Evolutionary conservation across 2,888 invertebrate species (phyloP).

Genomic region (Nemotelus pantherinus): DNA sequence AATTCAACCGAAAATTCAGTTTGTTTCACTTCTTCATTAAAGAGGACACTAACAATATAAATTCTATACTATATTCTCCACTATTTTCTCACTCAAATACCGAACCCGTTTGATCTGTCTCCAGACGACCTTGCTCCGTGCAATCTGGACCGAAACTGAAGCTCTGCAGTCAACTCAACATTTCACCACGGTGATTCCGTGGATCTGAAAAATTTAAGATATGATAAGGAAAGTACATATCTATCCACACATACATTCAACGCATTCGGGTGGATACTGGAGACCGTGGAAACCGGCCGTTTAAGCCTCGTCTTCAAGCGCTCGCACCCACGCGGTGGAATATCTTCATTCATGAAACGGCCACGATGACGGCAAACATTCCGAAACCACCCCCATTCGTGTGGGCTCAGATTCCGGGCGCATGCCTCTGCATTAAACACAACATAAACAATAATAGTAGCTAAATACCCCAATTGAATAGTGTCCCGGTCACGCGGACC

Average conservation of each 20-base stretch:
- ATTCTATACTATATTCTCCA: too few relatives aligned
- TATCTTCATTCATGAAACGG: slow-evolving; percentile 34
- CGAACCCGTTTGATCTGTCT: slow-evolving; percentile 2
- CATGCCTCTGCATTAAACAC: slow-evolving; percentile 30
- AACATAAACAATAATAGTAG: neutral
- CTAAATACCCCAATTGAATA: slow-evolving; percentile 7
- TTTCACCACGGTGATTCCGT: slow-evolving; percentile 1
- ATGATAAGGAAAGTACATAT: slow-evolving; percentile 25
- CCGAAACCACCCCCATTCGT: slow-evolving; percentile 32
- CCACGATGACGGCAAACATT: neutral
- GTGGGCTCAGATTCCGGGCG: slow-evolving; percentile 17
- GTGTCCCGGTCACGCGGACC: neutral
- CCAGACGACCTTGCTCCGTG: slow-evolving; percentile 29
- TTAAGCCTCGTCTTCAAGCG: neutral
- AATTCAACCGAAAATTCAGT: too few relatives aligned
- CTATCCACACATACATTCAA: neutral
- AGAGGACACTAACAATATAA: too few relatives aligned
- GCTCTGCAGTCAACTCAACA: neutral
- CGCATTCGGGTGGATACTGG: neutral
- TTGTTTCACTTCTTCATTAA: too few relatives aligned
- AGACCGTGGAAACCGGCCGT: neutral
- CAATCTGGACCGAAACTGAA: slow-evolving; percentile 42
- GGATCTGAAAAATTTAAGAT: slow-evolving; percentile 14
- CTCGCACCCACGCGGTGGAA: slow-evolving; percentile 31
- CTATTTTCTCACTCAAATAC: neutral